A percentile compares a stretch with the other conserved stretches of the same genome.
Conservation (phyloP, 2,797 vertebrate genomes). For the Oryzias dopingdopingensis region DNA sequence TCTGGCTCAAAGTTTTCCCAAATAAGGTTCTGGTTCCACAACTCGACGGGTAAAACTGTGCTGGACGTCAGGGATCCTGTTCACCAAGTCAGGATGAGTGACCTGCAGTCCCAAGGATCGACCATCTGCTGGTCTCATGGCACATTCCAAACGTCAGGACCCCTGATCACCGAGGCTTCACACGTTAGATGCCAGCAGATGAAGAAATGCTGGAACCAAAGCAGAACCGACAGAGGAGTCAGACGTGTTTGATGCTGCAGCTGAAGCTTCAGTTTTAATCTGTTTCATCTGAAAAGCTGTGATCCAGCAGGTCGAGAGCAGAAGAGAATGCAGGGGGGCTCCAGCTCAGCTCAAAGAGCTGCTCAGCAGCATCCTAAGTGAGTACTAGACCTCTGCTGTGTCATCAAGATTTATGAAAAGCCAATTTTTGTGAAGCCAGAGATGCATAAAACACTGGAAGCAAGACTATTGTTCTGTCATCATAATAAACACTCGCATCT, state of each 20-base stretch:
- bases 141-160: conserved; percentile 14
- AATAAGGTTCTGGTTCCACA: conserved; percentile 18
- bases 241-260: too few species aligned
- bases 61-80: conserved; percentile 17
- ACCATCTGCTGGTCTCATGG: conserved; percentile 8
- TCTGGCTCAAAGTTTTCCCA: not conserved
- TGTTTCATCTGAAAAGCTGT: conserved; percentile 9
- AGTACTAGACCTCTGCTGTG: conserved; percentile 29
- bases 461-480: too few species aligned
- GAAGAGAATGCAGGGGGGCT: conserved; percentile 38
- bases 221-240: not conserved
- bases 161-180: conserved; percentile 9
- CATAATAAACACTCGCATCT: too few species aligned
- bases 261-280: not conserved
- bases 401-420: not conserved
- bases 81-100: conserved; percentile 38
- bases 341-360: conserved; percentile 7
- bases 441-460: not conserved
- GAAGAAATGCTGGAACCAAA: not conserved
- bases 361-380: conserved; percentile 31
- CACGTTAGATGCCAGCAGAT: not conserved
- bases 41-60: conserved; percentile 16
- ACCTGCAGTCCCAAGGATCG: conserved; percentile 19
- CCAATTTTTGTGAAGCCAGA: not conserved
- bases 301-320: conserved; percentile 5